phyloP scores from a whole-genome alignment of 2,888 invertebrate species.

The Tridacna crocea region DNA sequence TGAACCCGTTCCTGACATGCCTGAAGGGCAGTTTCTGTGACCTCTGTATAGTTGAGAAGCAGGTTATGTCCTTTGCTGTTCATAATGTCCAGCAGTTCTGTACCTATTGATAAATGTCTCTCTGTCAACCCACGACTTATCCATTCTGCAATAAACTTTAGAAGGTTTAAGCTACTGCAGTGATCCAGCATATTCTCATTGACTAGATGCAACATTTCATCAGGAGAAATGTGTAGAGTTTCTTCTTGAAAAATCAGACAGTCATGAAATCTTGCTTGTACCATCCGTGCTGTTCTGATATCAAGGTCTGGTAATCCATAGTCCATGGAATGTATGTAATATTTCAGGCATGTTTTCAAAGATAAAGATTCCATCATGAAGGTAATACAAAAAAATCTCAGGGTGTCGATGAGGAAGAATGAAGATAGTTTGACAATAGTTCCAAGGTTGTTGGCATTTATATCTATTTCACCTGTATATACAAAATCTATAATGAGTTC shows the following conservation, averaged over 20 bases:
- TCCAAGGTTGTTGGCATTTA: conserved; percentile 45
- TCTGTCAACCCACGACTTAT: conserved; percentile 43
- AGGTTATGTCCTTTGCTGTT: conserved; percentile 26
- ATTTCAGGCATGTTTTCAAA: conserved; percentile 49
- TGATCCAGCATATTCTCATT: conserved; percentile 42
- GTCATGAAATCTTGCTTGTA: conserved; percentile 54
- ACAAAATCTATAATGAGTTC: conserved; percentile 53
- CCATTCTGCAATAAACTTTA: conserved; percentile 53
- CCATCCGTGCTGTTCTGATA: conserved; percentile 37
- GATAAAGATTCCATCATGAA: conserved; percentile 43
- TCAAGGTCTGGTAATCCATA: conserved; percentile 49
- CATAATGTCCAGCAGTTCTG: conserved; percentile 31
- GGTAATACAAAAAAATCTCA: conserved; percentile 41
- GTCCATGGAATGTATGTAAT: conserved; percentile 45
- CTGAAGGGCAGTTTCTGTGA: not conserved
- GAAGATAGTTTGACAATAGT: conserved; percentile 53
- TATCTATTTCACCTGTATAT: conserved; percentile 57
- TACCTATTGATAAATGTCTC: conserved; percentile 38
- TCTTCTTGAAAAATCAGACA: conserved; percentile 46
- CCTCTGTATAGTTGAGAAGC: conserved; percentile 8
- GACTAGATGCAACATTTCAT: conserved; percentile 38
- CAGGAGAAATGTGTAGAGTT: conserved; percentile 38
- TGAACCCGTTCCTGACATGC: not conserved
- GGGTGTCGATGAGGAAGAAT: conserved; percentile 48
- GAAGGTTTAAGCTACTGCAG: conserved; percentile 36